These are phyloP conservation scores for Anagyrus pseudococci DNA, from an alignment of 2,888 invertebrate species.

Conservation along the genomic window DNA sequence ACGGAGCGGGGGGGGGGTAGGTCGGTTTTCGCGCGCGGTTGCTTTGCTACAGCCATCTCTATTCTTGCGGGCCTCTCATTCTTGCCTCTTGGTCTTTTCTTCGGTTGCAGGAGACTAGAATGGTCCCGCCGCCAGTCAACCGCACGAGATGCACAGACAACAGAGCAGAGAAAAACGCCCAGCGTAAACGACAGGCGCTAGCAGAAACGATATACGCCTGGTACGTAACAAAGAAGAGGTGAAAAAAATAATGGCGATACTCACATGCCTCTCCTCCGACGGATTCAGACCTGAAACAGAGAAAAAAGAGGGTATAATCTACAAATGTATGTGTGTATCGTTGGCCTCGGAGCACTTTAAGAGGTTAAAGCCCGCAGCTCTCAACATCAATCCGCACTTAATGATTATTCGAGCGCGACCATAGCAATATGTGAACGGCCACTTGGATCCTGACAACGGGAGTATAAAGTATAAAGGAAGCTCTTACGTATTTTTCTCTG, in stretches of 20 bases:
- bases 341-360: constrained; percentile 22
- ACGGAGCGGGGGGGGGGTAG: no score
- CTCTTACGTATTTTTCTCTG: constrained; percentile 8
- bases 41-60: no score
- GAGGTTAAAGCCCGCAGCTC: constrained; percentile 35
- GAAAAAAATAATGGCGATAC: constrained; percentile 54
- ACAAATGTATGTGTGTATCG: background rate
- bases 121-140: constrained; percentile 27
- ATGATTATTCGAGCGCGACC: constrained; percentile 33
- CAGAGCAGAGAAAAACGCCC: background rate
- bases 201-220: constrained; percentile 14
- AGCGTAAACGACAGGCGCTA: constrained; percentile 6
- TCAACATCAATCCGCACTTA: constrained; percentile 27
- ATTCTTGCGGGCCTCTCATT: background rate
- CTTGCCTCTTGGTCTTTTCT: no score
- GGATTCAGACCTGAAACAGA: constrained; percentile 68
- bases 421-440: constrained; percentile 14
- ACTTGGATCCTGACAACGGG: constrained; percentile 32
- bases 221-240: constrained; percentile 12
- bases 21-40: no score
- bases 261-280: constrained; percentile 73
- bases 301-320: constrained; percentile 40
- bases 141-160: constrained; percentile 21
- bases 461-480: constrained; percentile 23
- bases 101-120: no score